Percentiles rank a stretch among this genome's conserved stretches.
Conservation (phyloP, 2,797 vertebrate genomes). For the Mormyrops boulengeri region DNA sequence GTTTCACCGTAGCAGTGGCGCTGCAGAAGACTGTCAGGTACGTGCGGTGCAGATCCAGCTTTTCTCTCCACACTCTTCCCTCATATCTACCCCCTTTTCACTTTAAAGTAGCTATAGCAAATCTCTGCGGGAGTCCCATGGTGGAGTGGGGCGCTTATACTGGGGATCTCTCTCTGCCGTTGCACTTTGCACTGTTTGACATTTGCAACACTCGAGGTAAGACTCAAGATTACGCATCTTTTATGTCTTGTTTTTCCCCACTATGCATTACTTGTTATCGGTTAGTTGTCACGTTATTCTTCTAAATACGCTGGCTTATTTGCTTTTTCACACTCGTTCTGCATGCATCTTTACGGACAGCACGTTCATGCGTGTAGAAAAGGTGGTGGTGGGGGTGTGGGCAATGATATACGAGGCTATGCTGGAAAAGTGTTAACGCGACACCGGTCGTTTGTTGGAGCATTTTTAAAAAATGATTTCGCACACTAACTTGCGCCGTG, state of each 20-base stretch:
- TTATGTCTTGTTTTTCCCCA: not conserved
- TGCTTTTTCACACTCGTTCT: not conserved
- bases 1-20: constrained; percentile 16
- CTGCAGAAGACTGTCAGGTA: constrained; percentile 27
- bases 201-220: constrained; percentile 19
- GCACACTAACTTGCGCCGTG: constrained; percentile 14
- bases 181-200: not conserved
- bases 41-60: constrained; percentile 20
- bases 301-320: not conserved
- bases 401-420: not conserved
- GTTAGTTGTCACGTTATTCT: not conserved
- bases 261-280: not conserved
- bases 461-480: not conserved
- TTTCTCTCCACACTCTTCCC: not conserved
- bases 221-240: constrained; percentile 4
- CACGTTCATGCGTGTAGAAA: not conserved
- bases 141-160: constrained; percentile 3
- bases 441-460: not conserved
- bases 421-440: not conserved
- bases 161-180: not conserved
- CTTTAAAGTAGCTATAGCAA: constrained; percentile 28
- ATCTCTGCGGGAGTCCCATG: constrained; percentile 23
- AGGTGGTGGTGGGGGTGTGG: not conserved
- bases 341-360: not conserved
- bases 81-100: not conserved